Evolutionary conservation across 1,140 invertebrate genomes (phyloP).

Genomic region (Bathynomus jamesi): DNA sequence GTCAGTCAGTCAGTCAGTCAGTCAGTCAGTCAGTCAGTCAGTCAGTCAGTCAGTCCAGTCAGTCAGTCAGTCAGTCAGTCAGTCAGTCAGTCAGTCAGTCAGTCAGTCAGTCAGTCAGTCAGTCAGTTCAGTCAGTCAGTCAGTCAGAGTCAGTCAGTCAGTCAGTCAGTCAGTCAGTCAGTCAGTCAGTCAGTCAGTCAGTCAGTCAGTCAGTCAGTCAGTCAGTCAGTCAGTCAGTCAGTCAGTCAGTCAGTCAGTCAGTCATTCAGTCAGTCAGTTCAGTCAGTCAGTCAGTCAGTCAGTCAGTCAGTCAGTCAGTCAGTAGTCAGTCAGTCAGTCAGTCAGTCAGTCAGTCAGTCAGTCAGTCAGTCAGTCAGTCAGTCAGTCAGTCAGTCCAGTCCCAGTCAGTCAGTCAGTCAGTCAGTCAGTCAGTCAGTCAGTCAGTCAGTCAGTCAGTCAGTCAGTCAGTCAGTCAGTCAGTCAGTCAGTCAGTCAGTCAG

Average conservation of each 20-base stretch:
- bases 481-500: slow-evolving; percentile 19
- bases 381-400: slow-evolving; percentile 11
- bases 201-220: slow-evolving; percentile 3
- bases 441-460: slow-evolving; percentile 12
- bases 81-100: neutral
- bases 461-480: slow-evolving; percentile 15
- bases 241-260: slow-evolving; percentile 12
- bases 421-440: slow-evolving; percentile 10
- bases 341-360: neutral
- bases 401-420: slow-evolving; percentile 13
- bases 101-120: neutral
- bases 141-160: neutral
- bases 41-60: slow-evolving; percentile 24
- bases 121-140: neutral
- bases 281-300: slow-evolving; percentile 3
- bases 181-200: slow-evolving; percentile 6
- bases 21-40: slow-evolving; percentile 24
- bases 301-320: neutral
- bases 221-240: slow-evolving; percentile 9
- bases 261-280: slow-evolving; percentile 5
- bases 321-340: neutral
- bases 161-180: slow-evolving; percentile 11
- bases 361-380: slow-evolving; percentile 11
- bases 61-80: slow-evolving; percentile 10
- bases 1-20: slow-evolving; percentile 24